phyloP scores from a whole-genome alignment of 2,888 invertebrate genomes.

The Dolichopus griseipennis region DNA sequence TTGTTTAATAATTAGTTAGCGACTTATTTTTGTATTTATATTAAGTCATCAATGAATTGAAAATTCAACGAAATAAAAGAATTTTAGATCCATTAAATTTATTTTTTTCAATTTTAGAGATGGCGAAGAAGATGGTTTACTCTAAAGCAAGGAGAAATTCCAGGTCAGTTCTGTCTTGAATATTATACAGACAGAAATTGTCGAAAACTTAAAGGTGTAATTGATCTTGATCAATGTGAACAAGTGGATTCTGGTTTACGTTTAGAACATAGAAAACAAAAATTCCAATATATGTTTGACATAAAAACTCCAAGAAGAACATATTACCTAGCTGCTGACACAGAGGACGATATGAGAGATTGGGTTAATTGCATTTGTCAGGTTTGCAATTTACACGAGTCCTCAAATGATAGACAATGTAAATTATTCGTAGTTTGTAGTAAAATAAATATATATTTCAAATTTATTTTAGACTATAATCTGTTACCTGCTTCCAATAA shows the following conservation, averaged over 20 bases:
- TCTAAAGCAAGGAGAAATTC: conserved; percentile 82
- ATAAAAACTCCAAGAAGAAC: conserved; percentile 80
- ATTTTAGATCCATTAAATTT: too few species aligned
- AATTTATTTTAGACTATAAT: conserved; percentile 10
- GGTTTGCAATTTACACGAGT: conserved; percentile 75
- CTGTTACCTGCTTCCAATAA: conserved; percentile 32
- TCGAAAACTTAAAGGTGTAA: conserved; percentile 76
- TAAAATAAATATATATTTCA: conserved; percentile 7
- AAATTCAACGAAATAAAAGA: too few species aligned
- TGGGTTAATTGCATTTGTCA: conserved; percentile 93
- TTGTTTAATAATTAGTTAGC: too few species aligned
- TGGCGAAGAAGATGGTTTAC: conserved; percentile 95
- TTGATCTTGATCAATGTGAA: conserved; percentile 92
- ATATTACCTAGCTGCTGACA: conserved; percentile 88
- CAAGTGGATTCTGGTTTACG: conserved; percentile 83
- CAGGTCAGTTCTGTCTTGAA: conserved; percentile 86
- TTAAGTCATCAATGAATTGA: too few species aligned
- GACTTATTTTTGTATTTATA: too few species aligned
- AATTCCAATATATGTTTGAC: conserved; percentile 78
- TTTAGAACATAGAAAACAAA: conserved; percentile 70
- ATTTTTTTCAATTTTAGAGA: too few species aligned
- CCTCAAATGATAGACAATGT: conserved; percentile 38
- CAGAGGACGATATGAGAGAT: conserved; percentile 84
- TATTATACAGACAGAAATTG: conserved; percentile 85
- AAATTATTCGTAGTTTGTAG: conserved; percentile 11